A percentile compares a stretch with the other conserved stretches of the same genome.
These are phyloP conservation scores for Electrona antarctica DNA, from an alignment of 2,113 vertebrate genomes.

Conservation along the genomic window DNA sequence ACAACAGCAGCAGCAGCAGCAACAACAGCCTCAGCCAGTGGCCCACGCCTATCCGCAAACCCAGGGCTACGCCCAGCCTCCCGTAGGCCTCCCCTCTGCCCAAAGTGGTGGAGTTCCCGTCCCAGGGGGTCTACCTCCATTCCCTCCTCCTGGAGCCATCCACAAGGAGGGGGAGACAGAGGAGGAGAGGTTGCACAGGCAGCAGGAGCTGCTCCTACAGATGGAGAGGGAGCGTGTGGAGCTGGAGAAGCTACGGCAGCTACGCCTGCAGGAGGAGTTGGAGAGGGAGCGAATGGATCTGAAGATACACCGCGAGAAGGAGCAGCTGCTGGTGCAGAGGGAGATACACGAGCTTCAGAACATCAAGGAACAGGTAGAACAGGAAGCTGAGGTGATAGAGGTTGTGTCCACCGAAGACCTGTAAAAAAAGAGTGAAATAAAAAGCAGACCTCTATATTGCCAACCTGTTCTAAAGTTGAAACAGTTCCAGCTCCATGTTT, in stretches of 20 bases:
- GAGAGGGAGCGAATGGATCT: slow-evolving; percentile 91
- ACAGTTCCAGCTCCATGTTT: too few species aligned
- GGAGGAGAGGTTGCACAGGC: slow-evolving; percentile 90
- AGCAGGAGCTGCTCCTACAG: slow-evolving; percentile 94
- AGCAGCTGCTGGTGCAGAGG: slow-evolving; percentile 93
- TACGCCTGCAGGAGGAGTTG: slow-evolving; percentile 95
- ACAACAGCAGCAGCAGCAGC: slow-evolving; percentile 52
- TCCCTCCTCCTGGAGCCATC: slow-evolving; percentile 70
- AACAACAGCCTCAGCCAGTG: slow-evolving; percentile 44
- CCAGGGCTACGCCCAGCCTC: slow-evolving; percentile 49
- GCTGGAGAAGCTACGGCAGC: slow-evolving; percentile 91
- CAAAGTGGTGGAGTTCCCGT: slow-evolving; percentile 40
- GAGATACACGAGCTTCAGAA: slow-evolving; percentile 96
- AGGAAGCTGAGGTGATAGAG: slow-evolving; percentile 24
- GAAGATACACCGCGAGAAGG: slow-evolving; percentile 93
- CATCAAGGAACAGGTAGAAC: slow-evolving; percentile 95
- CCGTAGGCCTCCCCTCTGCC: slow-evolving; percentile 35
- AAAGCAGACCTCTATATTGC: too few species aligned
- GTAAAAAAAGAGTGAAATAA: too few species aligned
- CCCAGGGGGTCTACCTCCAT: slow-evolving; percentile 65
- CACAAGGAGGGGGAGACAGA: slow-evolving; percentile 88
- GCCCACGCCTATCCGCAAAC: slow-evolving; percentile 50
- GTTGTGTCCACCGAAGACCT: too few species aligned
- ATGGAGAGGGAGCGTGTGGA: slow-evolving; percentile 94
- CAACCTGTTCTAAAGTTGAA: too few species aligned